These are phyloP conservation scores for Gordius sp. DNA, from an alignment of 2,888 invertebrate species.

Conservation along the genomic window DNA sequence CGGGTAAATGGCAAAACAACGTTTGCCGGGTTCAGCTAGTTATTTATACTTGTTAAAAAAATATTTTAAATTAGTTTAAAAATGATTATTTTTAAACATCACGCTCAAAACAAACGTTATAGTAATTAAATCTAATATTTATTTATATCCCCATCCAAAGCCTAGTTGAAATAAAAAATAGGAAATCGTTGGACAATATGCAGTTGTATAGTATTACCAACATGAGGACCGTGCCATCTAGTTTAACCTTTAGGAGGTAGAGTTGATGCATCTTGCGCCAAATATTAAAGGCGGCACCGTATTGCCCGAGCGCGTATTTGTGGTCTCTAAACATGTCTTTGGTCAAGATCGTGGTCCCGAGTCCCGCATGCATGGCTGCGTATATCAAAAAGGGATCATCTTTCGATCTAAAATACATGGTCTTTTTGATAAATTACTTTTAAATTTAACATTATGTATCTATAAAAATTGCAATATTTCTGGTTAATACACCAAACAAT, in stretches of 20 bases:
- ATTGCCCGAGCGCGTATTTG: neutral
- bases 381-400: conserved; percentile 5
- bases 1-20: no score
- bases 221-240: neutral
- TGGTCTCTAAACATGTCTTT: conserved; percentile 6
- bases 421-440: neutral
- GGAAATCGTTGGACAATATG: no score
- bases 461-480: no score
- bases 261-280: conserved; percentile 8
- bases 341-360: neutral
- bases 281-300: neutral
- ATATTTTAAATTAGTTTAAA: no score
- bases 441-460: neutral
- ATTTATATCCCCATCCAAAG: no score
- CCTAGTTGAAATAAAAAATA: no score
- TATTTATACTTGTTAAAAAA: no score
- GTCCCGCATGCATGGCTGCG: conserved; percentile 2
- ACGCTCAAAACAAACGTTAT: no score
- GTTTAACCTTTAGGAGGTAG: conserved; percentile 4
- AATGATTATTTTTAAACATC: no score
- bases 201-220: neutral
- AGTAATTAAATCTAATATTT: no score
- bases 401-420: neutral
- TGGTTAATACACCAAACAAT: no score
- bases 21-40: no score